These are phyloP conservation scores for Mylabris phalerata DNA, from an alignment of 1,140 invertebrate species.

Conservation along the genomic window DNA sequence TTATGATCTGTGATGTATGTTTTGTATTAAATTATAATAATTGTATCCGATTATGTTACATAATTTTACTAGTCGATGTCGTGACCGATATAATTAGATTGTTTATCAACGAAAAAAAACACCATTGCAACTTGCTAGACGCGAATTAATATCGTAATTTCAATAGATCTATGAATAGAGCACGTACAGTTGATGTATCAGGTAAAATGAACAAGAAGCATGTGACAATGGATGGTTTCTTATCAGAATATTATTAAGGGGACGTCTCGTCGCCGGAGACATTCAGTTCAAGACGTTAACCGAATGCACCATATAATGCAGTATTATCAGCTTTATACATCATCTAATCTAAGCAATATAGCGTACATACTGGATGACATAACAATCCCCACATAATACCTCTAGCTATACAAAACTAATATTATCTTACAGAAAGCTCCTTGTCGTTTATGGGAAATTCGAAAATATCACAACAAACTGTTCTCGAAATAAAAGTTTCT, in stretches of 20 bases:
- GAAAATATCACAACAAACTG: no score
- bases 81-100: slow-evolving; percentile 11
- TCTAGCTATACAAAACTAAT: no score
- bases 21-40: no score
- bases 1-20: no score
- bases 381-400: slow-evolving; percentile 2
- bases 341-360: slow-evolving; percentile 12
- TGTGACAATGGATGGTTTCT: slow-evolving; percentile 11
- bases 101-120: no score
- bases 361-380: slow-evolving; percentile 1
- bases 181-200: slow-evolving; percentile 8
- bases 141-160: no score
- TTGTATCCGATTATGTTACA: slow-evolving; percentile 7
- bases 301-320: slow-evolving; percentile 13
- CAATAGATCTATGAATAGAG: slow-evolving; percentile 2
- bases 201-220: slow-evolving; percentile 13
- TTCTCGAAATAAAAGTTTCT: no score
- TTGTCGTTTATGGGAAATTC: no score
- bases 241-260: slow-evolving; percentile 8
- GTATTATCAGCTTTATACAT: slow-evolving; percentile 12
- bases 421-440: no score
- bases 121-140: no score
- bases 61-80: slow-evolving; percentile 10
- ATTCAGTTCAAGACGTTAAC: slow-evolving; percentile 16
- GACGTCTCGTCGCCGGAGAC: slow-evolving; percentile 12